These are phyloP conservation scores for Zelleria hepariella DNA, from an alignment of 2,888 invertebrate species.

Conservation along the genomic window DNA sequence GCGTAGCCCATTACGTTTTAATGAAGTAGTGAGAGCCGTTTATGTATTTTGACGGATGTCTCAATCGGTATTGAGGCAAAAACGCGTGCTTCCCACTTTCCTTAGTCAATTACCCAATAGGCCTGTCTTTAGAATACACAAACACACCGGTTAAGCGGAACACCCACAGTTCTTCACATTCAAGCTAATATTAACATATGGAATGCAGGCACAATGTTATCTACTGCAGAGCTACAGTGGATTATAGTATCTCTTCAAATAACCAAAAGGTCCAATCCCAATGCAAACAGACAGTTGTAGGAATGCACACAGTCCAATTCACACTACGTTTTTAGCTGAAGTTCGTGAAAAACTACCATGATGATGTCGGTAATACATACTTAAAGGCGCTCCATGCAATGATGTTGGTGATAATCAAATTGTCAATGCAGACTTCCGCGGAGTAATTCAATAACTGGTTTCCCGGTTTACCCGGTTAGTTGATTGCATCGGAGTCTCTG, in stretches of 20 bases:
- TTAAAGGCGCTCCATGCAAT: conserved; percentile 48
- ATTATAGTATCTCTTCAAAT: conserved; percentile 1
- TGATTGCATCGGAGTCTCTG: neutral
- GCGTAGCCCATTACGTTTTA: neutral
- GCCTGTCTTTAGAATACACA: conserved; percentile 43
- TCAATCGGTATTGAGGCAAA: neutral
- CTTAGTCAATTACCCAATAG: conserved; percentile 43
- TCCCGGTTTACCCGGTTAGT: conserved; percentile 10
- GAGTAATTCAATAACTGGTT: conserved; percentile 55
- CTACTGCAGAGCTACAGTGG: neutral
- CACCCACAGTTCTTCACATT: conserved; percentile 61
- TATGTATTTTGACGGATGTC: neutral
- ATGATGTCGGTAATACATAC: conserved; percentile 64
- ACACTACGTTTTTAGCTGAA: conserved; percentile 65
- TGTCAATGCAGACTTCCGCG: conserved; percentile 58
- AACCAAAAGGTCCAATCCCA: neutral
- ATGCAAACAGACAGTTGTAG: conserved; percentile 1
- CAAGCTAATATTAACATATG: conserved; percentile 48
- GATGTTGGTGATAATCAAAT: conserved; percentile 54
- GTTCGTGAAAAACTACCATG: conserved; percentile 64
- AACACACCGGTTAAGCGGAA: conserved; percentile 51
- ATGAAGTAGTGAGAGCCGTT: neutral
- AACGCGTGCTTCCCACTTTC: conserved; percentile 22
- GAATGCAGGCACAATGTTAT: conserved; percentile 2
- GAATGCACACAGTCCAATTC: conserved; percentile 42